Percentiles rank a stretch among this genome's conserved stretches.
phyloP scores from a whole-genome alignment of 2,113 vertebrate genomes.

The Alexandromys fortis region DNA sequence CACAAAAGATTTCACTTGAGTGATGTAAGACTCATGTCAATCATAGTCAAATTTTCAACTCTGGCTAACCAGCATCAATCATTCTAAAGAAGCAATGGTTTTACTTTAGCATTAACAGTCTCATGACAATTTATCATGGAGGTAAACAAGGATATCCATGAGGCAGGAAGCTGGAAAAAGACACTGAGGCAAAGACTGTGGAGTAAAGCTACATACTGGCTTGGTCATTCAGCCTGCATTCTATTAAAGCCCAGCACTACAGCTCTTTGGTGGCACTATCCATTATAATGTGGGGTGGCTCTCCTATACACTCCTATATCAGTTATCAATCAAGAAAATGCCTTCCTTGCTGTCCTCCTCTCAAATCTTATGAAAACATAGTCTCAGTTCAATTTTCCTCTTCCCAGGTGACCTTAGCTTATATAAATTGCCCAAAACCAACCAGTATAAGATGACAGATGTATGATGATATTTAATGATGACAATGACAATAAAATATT shows the following conservation, averaged over 20 bases:
- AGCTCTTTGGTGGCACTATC: too few species aligned
- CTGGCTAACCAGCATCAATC: too few species aligned
- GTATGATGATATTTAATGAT: background rate
- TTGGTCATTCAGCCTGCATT: background rate
- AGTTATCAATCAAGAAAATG: background rate
- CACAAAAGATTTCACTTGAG: background rate
- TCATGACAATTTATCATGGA: background rate
- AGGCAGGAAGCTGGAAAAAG: background rate
- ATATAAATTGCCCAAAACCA: background rate
- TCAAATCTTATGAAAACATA: background rate
- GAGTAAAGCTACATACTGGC: background rate
- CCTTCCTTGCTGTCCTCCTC: background rate
- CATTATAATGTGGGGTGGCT: background rate
- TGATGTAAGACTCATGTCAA: background rate
- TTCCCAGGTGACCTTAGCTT: background rate
- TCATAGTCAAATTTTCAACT: background rate
- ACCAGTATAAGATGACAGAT: background rate
- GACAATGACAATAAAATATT: background rate
- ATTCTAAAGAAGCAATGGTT: background rate
- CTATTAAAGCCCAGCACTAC: background rate
- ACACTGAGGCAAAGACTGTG: background rate
- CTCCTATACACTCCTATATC: background rate
- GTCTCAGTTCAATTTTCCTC: background rate
- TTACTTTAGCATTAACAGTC: background rate
- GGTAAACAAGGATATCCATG: background rate